Evolutionary conservation across 2,113 vertebrate species (phyloP), one percentile per base, ranked within the genome.

Genomic region (Notechis scutatus): DNA sequence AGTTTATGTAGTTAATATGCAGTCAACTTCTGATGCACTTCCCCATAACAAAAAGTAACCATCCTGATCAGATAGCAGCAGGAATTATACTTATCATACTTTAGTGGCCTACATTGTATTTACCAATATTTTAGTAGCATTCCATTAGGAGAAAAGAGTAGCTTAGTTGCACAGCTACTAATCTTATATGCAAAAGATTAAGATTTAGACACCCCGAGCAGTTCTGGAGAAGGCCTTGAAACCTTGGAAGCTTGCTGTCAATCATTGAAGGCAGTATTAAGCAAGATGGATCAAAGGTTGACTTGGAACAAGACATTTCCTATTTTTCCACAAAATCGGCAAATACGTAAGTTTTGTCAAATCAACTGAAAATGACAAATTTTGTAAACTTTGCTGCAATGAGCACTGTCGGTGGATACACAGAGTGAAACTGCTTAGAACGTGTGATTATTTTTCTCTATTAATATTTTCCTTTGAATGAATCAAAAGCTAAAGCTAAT

Each of bases 401-500:
- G 61, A 92, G 29, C 29, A 12, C 34, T 34, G 2, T 81, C 57
- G 26, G 21, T 14, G 2, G 1, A 9, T 15, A 20, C 57, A 45
- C 57, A 12, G 56, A 69, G 5, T 18, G 4, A 45, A 50, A 34
- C 47, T 11, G 21, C 15, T 81, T 52, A 7, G 34, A 90, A 47
- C 7, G 14, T 55, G 39, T 50, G 56, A 5, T 14, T 56, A 14
- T 92, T 92, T 87, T 23, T 47, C 54, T n/a, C 10, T 57, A 14
- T 5, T 42, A 45, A 14, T 39, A 42, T 89, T 54, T 81, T 81
- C 50, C 55, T 5, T 42, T 57, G 29, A 92, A 89, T 56, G 26
- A 92, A n/a, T 81, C 10, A 15, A 42, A 74, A 26, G 15, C 24
- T 56, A 61, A 52, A 85, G 29, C 92, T 96, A 96, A 94, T 92